Conservation (phyloP, 2,113 vertebrate genomes). For the Etheostoma spectabile region DNA sequence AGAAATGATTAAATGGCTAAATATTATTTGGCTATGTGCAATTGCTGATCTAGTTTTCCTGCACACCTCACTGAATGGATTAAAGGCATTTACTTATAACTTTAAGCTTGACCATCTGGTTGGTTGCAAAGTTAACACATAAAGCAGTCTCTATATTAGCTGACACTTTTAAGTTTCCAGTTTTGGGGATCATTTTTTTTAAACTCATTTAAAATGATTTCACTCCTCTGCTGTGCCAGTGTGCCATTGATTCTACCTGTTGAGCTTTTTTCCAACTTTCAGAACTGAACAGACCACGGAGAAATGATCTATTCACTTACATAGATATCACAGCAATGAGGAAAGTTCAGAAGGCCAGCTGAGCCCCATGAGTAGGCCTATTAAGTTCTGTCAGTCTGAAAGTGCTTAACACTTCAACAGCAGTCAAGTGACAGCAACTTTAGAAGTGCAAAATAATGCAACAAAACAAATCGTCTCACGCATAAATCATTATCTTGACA, state of each 20-base stretch:
- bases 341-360: slow-evolving; percentile 40
- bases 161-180: slow-evolving; percentile 65
- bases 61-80: background rate
- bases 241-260: slow-evolving; percentile 70
- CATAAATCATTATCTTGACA: background rate
- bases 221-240: slow-evolving; percentile 6
- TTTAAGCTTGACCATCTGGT: slow-evolving; percentile 65
- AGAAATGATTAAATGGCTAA: slow-evolving; percentile 37
- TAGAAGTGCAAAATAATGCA: slow-evolving; percentile 43
- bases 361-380: slow-evolving; percentile 14
- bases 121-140: slow-evolving; percentile 70
- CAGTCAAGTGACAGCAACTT: slow-evolving; percentile 60
- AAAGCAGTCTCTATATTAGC: slow-evolving; percentile 38
- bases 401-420: slow-evolving; percentile 48
- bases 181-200: slow-evolving; percentile 47
- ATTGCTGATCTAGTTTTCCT: slow-evolving; percentile 6
- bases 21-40: slow-evolving; percentile 21
- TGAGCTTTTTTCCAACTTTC: slow-evolving; percentile 56
- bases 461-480: slow-evolving; percentile 13
- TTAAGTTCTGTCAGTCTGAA: slow-evolving; percentile 44
- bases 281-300: slow-evolving; percentile 1
- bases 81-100: slow-evolving; percentile 42
- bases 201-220: slow-evolving; percentile 31
- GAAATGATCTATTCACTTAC: slow-evolving; percentile 15
- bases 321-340: slow-evolving; percentile 37